Evolutionary conservation across 2,888 invertebrate genomes (phyloP).

Genomic region (Leptopilina drosophilae): DNA sequence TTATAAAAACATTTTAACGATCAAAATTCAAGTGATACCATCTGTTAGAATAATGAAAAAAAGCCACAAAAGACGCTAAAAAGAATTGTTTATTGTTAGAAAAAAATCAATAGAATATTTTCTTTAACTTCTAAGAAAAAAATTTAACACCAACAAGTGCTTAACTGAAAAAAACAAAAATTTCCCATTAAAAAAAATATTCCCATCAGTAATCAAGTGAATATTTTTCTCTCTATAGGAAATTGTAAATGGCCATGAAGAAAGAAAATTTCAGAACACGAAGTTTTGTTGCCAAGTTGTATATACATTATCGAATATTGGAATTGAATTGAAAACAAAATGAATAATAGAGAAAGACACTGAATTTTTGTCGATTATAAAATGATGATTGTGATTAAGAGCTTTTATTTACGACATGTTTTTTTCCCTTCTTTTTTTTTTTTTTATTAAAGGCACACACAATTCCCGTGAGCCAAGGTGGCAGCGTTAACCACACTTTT

Average conservation of each 20-base stretch:
- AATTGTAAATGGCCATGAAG: slow-evolving; percentile 16
- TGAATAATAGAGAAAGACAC: neutral
- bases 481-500: slow-evolving; percentile 77
- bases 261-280: neutral
- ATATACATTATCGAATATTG: no score
- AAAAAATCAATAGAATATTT: neutral
- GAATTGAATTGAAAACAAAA: neutral
- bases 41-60: slow-evolving; percentile 38
- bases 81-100: neutral
- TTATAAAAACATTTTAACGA: slow-evolving; percentile 43
- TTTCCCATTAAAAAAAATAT: neutral
- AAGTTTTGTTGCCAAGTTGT: neutral
- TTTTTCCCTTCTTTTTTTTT: neutral
- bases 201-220: neutral
- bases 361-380: neutral
- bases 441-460: slow-evolving; percentile 54
- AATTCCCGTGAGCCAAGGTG: slow-evolving; percentile 74
- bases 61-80: slow-evolving; percentile 18
- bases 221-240: neutral
- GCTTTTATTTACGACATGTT: slow-evolving; percentile 55
- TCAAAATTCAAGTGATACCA: neutral
- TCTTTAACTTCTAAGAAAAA: neutral
- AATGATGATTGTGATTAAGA: neutral
- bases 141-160: neutral
- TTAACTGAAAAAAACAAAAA: neutral